A percentile compares a stretch with the other conserved stretches of the same genome.
phyloP scores from a whole-genome alignment of 2,888 invertebrate genomes.

The Hymenopus coronatus region DNA sequence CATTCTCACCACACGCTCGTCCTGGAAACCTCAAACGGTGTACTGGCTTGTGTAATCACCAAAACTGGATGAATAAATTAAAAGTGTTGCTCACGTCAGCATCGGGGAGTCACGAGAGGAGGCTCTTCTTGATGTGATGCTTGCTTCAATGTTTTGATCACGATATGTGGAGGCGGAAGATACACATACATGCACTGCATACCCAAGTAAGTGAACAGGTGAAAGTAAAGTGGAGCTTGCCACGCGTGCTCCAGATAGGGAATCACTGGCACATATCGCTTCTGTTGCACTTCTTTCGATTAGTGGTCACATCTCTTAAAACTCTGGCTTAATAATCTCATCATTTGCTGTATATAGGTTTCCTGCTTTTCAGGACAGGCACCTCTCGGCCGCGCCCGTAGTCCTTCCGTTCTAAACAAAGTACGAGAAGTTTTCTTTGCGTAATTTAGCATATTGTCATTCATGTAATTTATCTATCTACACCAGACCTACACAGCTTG shows the following conservation, averaged over 20 bases:
- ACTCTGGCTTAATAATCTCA: not conserved
- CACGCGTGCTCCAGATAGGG: not conserved
- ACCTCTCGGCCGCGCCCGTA: no score
- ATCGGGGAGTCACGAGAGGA: not conserved
- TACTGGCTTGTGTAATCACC: not conserved
- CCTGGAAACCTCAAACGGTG: not conserved
- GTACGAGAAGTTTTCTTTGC: no score
- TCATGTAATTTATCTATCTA: no score
- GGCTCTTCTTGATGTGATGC: not conserved
- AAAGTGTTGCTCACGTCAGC: not conserved
- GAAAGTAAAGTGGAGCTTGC: not conserved
- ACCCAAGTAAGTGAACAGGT: constrained; percentile 2
- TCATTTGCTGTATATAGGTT: no score
- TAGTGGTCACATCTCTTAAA: not conserved
- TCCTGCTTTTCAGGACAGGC: no score
- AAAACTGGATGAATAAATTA: not conserved
- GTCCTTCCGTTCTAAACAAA: no score
- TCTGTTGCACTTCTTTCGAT: not conserved
- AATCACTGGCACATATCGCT: not conserved
- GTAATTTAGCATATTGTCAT: no score
- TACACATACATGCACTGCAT: not conserved
- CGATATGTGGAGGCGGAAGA: constrained; percentile 7
- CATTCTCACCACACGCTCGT: not conserved
- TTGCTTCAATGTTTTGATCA: not conserved
- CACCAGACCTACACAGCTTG: no score